These are phyloP conservation scores for Pseudanteris insignis DNA, from an alignment of 2,888 invertebrate genomes.

Conservation along the genomic window DNA sequence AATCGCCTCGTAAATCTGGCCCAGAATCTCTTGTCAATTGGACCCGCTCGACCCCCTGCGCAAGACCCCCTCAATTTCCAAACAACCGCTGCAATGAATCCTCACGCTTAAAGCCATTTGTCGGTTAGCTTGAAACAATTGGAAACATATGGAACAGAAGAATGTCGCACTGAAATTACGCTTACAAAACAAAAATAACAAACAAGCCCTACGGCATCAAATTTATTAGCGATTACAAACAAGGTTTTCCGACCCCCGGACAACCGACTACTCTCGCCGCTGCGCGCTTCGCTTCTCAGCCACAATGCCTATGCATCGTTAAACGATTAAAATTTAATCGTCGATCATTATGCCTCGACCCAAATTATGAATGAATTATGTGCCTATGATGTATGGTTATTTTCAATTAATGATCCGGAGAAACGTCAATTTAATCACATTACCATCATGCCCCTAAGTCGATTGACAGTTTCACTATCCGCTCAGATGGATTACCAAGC, in stretches of 20 bases:
- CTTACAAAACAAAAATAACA: slow-evolving; percentile 28
- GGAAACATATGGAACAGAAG: slow-evolving; percentile 42
- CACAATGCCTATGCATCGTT: not conserved
- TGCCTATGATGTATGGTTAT: not conserved
- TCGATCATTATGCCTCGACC: not conserved
- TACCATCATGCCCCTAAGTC: no score
- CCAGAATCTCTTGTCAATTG: slow-evolving; percentile 42
- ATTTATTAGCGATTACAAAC: slow-evolving; percentile 39
- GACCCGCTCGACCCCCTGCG: slow-evolving; percentile 38
- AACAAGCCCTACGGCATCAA: slow-evolving; percentile 7
- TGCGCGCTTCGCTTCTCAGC: not conserved
- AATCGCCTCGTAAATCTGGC: slow-evolving; percentile 65
- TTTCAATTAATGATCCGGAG: not conserved
- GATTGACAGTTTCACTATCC: no score
- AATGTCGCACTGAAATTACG: slow-evolving; percentile 39
- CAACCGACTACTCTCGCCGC: not conserved
- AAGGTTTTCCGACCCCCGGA: slow-evolving; percentile 13
- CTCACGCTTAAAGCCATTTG: slow-evolving; percentile 42
- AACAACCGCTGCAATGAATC: slow-evolving; percentile 43
- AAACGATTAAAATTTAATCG: slow-evolving; percentile 1
- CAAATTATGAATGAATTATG: not conserved
- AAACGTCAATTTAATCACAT: not conserved
- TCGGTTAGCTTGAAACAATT: slow-evolving; percentile 41
- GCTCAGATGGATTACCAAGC: no score
- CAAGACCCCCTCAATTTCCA: slow-evolving; percentile 41